Base-by-base conservation (phyloP, 2,797 vertebrate species). In the Pseudomugil gertrudae region DNA sequence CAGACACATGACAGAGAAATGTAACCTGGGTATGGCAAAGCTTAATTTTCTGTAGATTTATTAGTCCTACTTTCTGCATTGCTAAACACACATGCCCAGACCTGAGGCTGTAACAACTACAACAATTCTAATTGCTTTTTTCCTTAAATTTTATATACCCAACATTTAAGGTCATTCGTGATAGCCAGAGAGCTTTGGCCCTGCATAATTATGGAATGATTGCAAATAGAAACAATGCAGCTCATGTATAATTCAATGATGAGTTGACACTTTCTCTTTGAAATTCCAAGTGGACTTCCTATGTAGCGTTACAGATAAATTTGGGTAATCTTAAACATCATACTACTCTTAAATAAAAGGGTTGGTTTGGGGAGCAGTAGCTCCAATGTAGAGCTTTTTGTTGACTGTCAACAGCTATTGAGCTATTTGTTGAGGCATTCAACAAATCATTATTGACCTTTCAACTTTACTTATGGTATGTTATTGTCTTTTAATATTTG, bases 341-440 rank as follows among this genome's bases (percentile, higher is more conserved):
- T n/a, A 43, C 40, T 17, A 53, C 52, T 11, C 17, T 65, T 57
- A n/a, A 1, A 1, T 38, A 69, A 21, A 52, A 9, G 43, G n/a
- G n/a, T n/a, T n/a, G n/a, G n/a, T n/a, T n/a, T n/a, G n/a, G n/a
- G n/a, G n/a, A n/a, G n/a, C n/a, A n/a, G n/a, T n/a, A n/a, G n/a
- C n/a, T n/a, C n/a, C n/a, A n/a, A n/a, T n/a, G n/a, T n/a, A n/a
- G n/a, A n/a, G n/a, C n/a, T n/a, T n/a, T n/a, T n/a, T n/a, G n/a
- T n/a, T n/a, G n/a, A n/a, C n/a, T n/a, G n/a, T n/a, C n/a, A n/a
- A n/a, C n/a, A n/a, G n/a, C n/a, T n/a, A n/a, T n/a, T n/a, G n/a
- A n/a, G n/a, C n/a, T n/a, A 66, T 47, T 45, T 29, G 17, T 57
- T 61, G 60, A 60, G 68, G 57, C 30, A 59, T 11, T 59, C 59